Conservation (phyloP, 2,888 invertebrate genomes). For the Polydesmus complanatus region DNA sequence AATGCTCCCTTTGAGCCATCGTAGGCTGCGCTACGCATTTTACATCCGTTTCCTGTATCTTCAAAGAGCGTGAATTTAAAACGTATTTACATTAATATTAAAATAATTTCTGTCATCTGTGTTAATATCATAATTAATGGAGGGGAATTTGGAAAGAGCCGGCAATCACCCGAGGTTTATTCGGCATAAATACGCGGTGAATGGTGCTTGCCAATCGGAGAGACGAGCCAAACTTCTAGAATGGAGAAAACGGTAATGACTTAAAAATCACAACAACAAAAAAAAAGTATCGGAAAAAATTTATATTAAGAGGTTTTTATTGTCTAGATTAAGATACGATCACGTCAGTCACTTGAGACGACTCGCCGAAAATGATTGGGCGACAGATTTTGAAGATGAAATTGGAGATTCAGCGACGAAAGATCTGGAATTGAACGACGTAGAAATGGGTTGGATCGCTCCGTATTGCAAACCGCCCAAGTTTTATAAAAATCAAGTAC, state of each 20-base stretch:
- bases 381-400: not conserved
- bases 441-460: constrained; percentile 11
- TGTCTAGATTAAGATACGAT: constrained; percentile 28
- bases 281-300: too few relatives aligned
- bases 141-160: too few relatives aligned
- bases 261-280: not conserved
- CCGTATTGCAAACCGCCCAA: constrained; percentile 9
- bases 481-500: constrained; percentile 11
- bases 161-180: constrained; percentile 23
- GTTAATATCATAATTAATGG: too few relatives aligned
- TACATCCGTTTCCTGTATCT: too few relatives aligned
- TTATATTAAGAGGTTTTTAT: not conserved
- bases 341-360: constrained; percentile 26
- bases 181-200: constrained; percentile 30
- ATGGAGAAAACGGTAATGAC: constrained; percentile 42
- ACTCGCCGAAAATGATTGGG: constrained; percentile 23
- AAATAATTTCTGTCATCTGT: too few relatives aligned
- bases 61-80: too few relatives aligned
- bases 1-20: too few relatives aligned
- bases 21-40: too few relatives aligned
- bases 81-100: too few relatives aligned
- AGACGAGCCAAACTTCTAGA: constrained; percentile 42
- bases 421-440: not conserved
- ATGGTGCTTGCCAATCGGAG: constrained; percentile 37
- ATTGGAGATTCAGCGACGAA: constrained; percentile 1